phyloP scores from a whole-genome alignment of 2,888 invertebrate species.

The Ophioninae sp. region DNA sequence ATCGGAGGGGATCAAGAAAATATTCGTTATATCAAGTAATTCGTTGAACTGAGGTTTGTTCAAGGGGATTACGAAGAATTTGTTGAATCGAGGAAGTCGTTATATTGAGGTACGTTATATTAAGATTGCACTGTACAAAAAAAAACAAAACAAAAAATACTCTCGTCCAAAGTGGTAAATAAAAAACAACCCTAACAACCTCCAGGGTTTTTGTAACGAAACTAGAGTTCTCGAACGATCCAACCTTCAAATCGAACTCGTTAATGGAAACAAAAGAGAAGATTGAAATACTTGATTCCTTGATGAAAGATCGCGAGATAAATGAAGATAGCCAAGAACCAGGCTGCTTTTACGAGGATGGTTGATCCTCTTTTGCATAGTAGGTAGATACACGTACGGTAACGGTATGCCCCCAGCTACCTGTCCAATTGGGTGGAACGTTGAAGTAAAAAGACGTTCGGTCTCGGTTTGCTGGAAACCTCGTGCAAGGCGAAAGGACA shows the following conservation, averaged over 20 bases:
- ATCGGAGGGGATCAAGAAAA: too few relatives aligned
- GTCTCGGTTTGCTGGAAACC: constrained; percentile 4
- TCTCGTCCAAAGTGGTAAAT: background rate
- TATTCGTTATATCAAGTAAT: too few relatives aligned
- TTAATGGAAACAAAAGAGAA: background rate
- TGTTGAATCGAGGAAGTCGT: too few relatives aligned
- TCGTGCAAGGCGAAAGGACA: constrained; percentile 23
- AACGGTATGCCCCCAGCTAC: background rate
- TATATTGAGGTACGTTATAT: too few relatives aligned
- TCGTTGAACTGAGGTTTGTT: too few relatives aligned
- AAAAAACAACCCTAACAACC: background rate
- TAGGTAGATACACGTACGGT: background rate
- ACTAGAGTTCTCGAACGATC: background rate
- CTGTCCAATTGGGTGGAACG: background rate
- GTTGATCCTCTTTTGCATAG: background rate
- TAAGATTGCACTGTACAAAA: too few relatives aligned
- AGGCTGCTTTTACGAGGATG: background rate
- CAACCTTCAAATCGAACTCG: background rate
- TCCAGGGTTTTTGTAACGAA: background rate
- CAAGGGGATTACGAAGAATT: too few relatives aligned
- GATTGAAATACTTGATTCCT: background rate
- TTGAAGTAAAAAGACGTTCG: background rate
- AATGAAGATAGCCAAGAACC: background rate
- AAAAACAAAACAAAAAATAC: too few relatives aligned
- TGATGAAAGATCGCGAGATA: background rate